A percentile compares a stretch with the other conserved stretches of the same genome.
These are phyloP conservation scores for Drosophila nigritarsus DNA, from an alignment of 2,888 invertebrate species.

Conservation along the genomic window DNA sequence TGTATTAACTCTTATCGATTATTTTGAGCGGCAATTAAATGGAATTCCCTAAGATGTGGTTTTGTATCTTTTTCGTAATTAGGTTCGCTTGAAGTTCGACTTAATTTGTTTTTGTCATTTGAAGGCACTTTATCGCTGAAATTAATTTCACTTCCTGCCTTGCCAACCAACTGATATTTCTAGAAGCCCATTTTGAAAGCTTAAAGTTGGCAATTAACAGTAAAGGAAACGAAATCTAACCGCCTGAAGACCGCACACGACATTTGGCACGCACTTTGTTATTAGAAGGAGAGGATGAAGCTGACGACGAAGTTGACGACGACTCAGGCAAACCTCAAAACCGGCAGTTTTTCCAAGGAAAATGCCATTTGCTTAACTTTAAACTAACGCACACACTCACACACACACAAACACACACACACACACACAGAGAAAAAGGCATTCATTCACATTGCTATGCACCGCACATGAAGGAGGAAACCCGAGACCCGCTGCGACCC, in stretches of 20 bases:
- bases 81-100: not conserved
- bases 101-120: constrained; percentile 9
- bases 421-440: constrained; percentile 9
- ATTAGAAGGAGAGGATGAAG: constrained; percentile 53
- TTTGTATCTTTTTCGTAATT: not conserved
- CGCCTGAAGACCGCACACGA: constrained; percentile 40
- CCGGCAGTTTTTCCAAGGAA: constrained; percentile 25
- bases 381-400: constrained; percentile 51
- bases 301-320: constrained; percentile 17
- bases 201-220: constrained; percentile 70
- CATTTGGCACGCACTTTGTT: constrained; percentile 62
- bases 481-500: constrained; percentile 54
- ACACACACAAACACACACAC: constrained; percentile 16
- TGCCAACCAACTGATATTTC: constrained; percentile 9
- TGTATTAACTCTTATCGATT: not conserved
- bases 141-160: constrained; percentile 27
- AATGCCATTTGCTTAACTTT: constrained; percentile 51
- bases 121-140: constrained; percentile 16
- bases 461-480: constrained; percentile 49
- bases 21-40: not conserved
- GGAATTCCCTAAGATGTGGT: not conserved
- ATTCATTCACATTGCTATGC: constrained; percentile 66
- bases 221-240: constrained; percentile 46
- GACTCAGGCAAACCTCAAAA: constrained; percentile 59
- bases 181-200: constrained; percentile 12